These are phyloP conservation scores for Hemithea aestivaria DNA, from an alignment of 2,888 invertebrate genomes.

Conservation along the genomic window DNA sequence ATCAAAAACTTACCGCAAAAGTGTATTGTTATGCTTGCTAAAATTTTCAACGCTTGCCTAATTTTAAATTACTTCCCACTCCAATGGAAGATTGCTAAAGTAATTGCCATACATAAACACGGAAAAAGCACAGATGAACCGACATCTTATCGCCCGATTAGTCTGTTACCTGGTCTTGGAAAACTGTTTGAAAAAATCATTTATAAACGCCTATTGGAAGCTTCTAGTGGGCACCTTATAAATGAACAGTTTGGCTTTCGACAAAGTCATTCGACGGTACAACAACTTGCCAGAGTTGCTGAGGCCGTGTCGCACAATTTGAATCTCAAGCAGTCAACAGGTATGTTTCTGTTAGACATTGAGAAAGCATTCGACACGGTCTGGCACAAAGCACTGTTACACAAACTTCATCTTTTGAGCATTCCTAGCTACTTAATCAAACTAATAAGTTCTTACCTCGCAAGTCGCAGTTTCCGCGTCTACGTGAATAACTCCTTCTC, in stretches of 20 bases:
- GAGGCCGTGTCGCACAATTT: too few species aligned
- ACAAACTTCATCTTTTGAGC: too few species aligned
- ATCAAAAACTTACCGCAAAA: constrained; percentile 5
- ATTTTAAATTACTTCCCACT: neutral
- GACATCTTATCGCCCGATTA: too few species aligned
- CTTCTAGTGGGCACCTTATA: neutral
- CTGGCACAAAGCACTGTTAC: too few species aligned
- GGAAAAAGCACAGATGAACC: constrained; percentile 3
- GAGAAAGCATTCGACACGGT: too few species aligned
- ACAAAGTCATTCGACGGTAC: too few species aligned
- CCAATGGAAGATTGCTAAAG: constrained; percentile 4
- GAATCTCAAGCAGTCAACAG: too few species aligned
- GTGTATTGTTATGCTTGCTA: constrained; percentile 1
- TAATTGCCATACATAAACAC: constrained; percentile 7
- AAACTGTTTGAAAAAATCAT: constrained; percentile 8
- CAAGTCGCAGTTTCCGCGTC: neutral
- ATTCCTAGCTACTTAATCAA: neutral
- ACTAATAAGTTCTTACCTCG: neutral
- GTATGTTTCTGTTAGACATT: too few species aligned
- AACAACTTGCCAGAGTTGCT: too few species aligned
- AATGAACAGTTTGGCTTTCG: constrained; percentile 9
- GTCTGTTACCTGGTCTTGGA: constrained; percentile 3
- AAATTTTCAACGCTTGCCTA: constrained; percentile 7
- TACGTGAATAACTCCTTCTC: neutral
- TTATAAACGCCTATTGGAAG: neutral